These are phyloP conservation scores for Morelia viridis DNA, from an alignment of 2,797 vertebrate genomes.

Conservation along the genomic window DNA sequence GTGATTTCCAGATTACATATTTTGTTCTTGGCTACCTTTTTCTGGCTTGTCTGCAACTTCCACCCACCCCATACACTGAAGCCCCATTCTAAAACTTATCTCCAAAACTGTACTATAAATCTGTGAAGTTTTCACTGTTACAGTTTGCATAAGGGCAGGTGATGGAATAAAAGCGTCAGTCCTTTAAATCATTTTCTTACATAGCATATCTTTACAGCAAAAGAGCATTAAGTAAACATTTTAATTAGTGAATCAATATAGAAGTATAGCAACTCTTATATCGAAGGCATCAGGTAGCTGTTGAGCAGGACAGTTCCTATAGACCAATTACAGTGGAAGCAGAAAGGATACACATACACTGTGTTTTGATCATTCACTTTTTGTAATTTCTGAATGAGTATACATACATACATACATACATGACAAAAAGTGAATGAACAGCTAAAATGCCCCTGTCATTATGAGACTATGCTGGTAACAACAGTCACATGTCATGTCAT, in stretches of 20 bases:
- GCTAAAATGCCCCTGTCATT: background rate
- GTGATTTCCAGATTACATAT: constrained; percentile 27
- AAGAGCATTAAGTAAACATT: background rate
- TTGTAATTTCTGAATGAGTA: background rate
- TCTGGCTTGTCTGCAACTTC: background rate
- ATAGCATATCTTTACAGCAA: background rate
- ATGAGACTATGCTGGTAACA: background rate
- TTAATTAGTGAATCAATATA: background rate
- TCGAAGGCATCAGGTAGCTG: background rate
- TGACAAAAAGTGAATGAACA: background rate
- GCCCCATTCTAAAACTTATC: background rate
- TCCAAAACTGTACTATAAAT: background rate
- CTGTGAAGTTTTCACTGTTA: background rate
- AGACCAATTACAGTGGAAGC: background rate
- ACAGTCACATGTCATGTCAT: no score
- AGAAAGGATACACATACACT: background rate
- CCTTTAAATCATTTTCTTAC: background rate
- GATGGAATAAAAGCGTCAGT: background rate
- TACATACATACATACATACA: no score
- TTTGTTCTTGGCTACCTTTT: background rate
- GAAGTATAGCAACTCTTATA: background rate
- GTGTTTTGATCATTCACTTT: background rate
- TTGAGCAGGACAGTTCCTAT: background rate
- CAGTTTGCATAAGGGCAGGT: background rate
- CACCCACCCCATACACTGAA: background rate